Evolutionary conservation across 2,113 vertebrate species (phyloP).

Genomic region (Arothron firmamentum): DNA sequence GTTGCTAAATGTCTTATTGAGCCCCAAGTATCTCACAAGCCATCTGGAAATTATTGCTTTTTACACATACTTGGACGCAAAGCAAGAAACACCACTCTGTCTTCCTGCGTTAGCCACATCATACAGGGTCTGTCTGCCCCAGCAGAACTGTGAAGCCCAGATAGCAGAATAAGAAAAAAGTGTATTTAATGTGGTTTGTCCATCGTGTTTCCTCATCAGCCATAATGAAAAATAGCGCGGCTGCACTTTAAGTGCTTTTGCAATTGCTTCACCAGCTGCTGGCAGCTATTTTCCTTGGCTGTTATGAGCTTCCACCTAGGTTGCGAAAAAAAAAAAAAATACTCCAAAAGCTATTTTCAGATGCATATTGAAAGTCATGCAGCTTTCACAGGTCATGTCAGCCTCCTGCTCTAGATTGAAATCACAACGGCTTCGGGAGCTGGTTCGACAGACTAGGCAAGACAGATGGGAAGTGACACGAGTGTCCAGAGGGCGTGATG

Average conservation of each 20-base stretch:
- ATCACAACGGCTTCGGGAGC: constrained; percentile 13
- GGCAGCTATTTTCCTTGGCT: not conserved
- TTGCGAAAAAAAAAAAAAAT: not conserved
- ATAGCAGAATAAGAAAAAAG: not conserved
- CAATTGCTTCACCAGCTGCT: not conserved
- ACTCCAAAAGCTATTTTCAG: not conserved
- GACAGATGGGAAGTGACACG: constrained; percentile 42
- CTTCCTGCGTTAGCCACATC: constrained; percentile 9
- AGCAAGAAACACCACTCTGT: not conserved
- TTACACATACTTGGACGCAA: constrained; percentile 23
- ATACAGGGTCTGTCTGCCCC: not conserved
- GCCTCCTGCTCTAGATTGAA: constrained; percentile 5
- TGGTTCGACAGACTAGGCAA: constrained; percentile 23
- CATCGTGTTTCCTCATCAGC: no score
- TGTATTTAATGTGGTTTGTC: no score
- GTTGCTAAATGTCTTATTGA: constrained; percentile 21
- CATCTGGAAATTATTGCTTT: constrained; percentile 34
- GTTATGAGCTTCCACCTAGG: not conserved
- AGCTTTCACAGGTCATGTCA: no score
- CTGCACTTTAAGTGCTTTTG: no score
- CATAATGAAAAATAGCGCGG: no score
- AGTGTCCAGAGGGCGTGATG: constrained; percentile 14
- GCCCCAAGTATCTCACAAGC: constrained; percentile 22
- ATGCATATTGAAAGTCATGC: no score
- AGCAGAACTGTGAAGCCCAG: not conserved